Conservation (phyloP, 1,140 invertebrate species). For the Apolygus lucorum region DNA sequence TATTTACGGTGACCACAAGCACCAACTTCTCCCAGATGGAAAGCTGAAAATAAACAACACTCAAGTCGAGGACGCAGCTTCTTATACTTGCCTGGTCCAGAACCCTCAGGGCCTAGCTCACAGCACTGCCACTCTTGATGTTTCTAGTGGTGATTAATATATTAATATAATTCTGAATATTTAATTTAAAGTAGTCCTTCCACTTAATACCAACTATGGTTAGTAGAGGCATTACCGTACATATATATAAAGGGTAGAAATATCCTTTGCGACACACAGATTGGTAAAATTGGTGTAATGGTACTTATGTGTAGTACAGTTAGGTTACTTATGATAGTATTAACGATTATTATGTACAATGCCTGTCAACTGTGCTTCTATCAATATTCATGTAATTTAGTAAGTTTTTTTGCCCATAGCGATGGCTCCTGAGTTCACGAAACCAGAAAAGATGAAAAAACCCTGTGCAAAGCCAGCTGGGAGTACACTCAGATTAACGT, state of each 20-base stretch:
- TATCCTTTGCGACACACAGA: too few species aligned
- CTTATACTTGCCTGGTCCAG: conserved; percentile 81
- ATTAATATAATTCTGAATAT: too few species aligned
- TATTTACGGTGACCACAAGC: not conserved
- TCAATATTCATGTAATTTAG: conserved; percentile 8
- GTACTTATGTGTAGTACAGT: too few species aligned
- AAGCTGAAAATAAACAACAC: conserved; percentile 2
- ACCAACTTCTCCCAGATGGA: not conserved
- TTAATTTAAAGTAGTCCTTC: too few species aligned
- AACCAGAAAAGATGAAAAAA: conserved; percentile 44
- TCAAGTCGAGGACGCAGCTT: conserved; percentile 37
- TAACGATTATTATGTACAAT: too few species aligned
- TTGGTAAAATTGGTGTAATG: too few species aligned
- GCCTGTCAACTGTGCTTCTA: not conserved
- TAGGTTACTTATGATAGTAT: too few species aligned
- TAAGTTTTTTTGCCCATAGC: not conserved
- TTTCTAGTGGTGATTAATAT: conserved; percentile 61
- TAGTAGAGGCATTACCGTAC: too few species aligned
- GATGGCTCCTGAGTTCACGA: conserved; percentile 41
- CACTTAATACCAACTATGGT: too few species aligned
- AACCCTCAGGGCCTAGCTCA: conserved; percentile 63
- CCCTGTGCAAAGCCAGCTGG: conserved; percentile 56
- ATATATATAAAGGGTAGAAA: too few species aligned
- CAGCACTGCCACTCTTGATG: conserved; percentile 70
- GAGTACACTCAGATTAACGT: conserved; percentile 53